phyloP scores from a whole-genome alignment of 2,888 invertebrate genomes.

The Nineta flava region DNA sequence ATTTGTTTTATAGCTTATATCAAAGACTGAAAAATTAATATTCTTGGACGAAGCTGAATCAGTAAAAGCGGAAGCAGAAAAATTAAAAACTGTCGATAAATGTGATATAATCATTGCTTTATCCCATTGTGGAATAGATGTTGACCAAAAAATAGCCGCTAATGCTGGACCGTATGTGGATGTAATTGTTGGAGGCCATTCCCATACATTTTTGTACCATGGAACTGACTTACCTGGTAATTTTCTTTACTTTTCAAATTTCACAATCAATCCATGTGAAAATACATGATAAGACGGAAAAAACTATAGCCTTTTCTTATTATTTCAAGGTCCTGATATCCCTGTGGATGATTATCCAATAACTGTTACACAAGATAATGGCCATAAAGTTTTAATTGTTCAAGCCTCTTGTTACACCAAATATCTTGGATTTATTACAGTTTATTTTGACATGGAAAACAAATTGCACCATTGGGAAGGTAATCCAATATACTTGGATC shows the following conservation, averaged over 20 bases:
- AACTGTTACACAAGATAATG: slow-evolving; percentile 37
- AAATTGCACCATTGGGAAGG: slow-evolving; percentile 51
- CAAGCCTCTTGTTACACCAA: slow-evolving; percentile 58
- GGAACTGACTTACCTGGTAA: slow-evolving; percentile 22
- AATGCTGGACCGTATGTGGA: slow-evolving; percentile 51
- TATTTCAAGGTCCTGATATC: slow-evolving; percentile 31
- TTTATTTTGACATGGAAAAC: slow-evolving; percentile 52
- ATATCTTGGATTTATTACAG: slow-evolving; percentile 61
- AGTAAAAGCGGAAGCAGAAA: slow-evolving; percentile 48
- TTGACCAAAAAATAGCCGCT: slow-evolving; percentile 48
- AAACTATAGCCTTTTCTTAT: no score
- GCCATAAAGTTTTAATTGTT: slow-evolving; percentile 44
- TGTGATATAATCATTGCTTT: slow-evolving; percentile 66
- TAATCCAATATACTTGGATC: slow-evolving; percentile 49
- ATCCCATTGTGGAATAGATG: slow-evolving; percentile 65
- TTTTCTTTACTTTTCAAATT: no score
- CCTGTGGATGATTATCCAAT: slow-evolving; percentile 54
- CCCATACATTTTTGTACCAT: slow-evolving; percentile 62
- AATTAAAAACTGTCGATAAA: slow-evolving; percentile 38
- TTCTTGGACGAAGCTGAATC: slow-evolving; percentile 41
- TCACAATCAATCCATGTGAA: no score
- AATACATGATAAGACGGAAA: not conserved
- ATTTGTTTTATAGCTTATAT: not conserved
- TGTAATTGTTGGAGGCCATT: slow-evolving; percentile 74
- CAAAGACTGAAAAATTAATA: slow-evolving; percentile 2